These are phyloP conservation scores for Morelia viridis DNA, from an alignment of 2,797 vertebrate genomes.

Conservation along the genomic window DNA sequence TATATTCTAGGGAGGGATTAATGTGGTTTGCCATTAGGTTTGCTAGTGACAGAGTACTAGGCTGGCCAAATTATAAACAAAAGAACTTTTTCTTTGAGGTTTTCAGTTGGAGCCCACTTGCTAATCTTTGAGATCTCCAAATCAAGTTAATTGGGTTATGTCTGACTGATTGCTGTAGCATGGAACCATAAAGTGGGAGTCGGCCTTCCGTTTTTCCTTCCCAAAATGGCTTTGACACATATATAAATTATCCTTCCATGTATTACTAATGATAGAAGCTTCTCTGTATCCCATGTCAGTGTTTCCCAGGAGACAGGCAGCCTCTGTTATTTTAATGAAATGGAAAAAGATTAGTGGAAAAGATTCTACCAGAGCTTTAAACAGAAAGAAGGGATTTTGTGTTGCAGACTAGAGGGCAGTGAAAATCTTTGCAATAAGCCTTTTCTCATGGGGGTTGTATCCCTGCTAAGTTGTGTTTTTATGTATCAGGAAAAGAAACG, in stretches of 20 bases:
- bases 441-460: slow-evolving; percentile 1
- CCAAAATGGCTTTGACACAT: slow-evolving; percentile 63
- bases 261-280: slow-evolving; percentile 66
- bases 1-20: slow-evolving; percentile 30
- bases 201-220: slow-evolving; percentile 50
- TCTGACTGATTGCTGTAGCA: slow-evolving; percentile 57
- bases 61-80: neutral
- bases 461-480: neutral
- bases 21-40: neutral
- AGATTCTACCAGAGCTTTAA: slow-evolving; percentile 51
- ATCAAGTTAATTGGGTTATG: slow-evolving; percentile 63
- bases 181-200: slow-evolving; percentile 56
- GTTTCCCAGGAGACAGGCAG: slow-evolving; percentile 69
- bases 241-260: slow-evolving; percentile 63
- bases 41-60: slow-evolving; percentile 42
- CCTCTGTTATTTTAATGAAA: slow-evolving; percentile 70
- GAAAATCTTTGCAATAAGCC: neutral
- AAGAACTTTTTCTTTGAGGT: slow-evolving; percentile 43
- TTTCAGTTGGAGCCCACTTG: slow-evolving; percentile 43
- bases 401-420: neutral
- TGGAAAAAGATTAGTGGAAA: slow-evolving; percentile 67
- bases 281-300: slow-evolving; percentile 66
- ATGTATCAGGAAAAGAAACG: neutral
- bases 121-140: slow-evolving; percentile 63
- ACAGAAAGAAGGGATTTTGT: slow-evolving; percentile 48